Evolutionary conservation across 1,140 invertebrate species (phyloP), one percentile per base, ranked within the genome.

Genomic region (Cyclargus thomasi): DNA sequence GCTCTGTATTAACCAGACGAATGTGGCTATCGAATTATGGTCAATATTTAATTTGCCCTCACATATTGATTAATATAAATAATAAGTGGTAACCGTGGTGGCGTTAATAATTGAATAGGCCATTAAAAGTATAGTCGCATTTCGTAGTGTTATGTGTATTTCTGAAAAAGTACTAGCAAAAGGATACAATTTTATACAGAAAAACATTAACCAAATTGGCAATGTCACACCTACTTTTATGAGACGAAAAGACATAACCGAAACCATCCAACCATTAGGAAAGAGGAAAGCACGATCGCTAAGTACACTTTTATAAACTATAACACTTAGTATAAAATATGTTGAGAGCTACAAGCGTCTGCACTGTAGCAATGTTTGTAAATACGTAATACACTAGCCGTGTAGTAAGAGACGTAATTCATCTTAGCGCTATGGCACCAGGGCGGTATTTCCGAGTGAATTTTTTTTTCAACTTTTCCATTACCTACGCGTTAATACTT

Each of bases 391-490:
- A 59, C 55, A 59, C 55, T 59, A 59, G 55, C 18, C 55, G 55
- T 59, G 55, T 59, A 59, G 55, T 59, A 59, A 59, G 55, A 59
- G 55, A 59, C 55, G 55, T 59, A 59, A 59, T 59, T 59, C 55
- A 59, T 59, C 55, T 59, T 59, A 59, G 55, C 55, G 55, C 55
- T 59, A 59, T 59, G 8, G 20, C 18, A 21, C 1, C 55, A 59
- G 55, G 55, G 1, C 55, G 55, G 55, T 16, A 47, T 47, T 47
- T 16, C 39, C 11, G n/a, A n/a, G n/a, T n/a, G n/a, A n/a, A n/a
- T n/a, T n/a, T n/a, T n/a, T n/a, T n/a, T n/a, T 2, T 16, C 14
- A 14, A 47, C 39, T 47, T 47, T 47, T 47, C 39, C 23, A 23
- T 23, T 29, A 29, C 29, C 29, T 29, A 29, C 29, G 29, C 29